Evolutionary conservation across 2,113 vertebrate genomes (phyloP).

Genomic region (Calypte anna): DNA sequence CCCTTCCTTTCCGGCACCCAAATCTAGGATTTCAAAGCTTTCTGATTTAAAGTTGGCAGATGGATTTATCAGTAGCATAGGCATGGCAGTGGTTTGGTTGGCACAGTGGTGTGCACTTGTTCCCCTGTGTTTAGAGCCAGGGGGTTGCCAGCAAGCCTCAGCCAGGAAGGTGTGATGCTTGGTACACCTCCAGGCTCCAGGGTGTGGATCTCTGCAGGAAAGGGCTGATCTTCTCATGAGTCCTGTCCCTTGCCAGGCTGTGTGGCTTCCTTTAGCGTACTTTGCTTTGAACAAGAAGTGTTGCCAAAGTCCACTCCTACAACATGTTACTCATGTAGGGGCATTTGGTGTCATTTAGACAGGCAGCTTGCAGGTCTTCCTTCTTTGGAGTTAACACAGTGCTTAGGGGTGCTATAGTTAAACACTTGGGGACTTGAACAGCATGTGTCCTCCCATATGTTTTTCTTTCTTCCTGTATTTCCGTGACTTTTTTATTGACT

Average conservation of each 20-base stretch:
- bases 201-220: neutral
- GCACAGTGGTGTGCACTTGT: neutral
- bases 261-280: neutral
- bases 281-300: neutral
- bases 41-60: neutral
- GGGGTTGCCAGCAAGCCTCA: neutral
- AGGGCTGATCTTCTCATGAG: neutral
- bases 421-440: neutral
- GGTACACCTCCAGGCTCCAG: neutral
- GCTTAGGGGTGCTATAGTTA: neutral
- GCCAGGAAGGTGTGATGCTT: neutral
- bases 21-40: neutral
- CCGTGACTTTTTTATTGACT: neutral
- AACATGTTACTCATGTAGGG: neutral
- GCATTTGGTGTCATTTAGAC: neutral
- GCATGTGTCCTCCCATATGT: rapidly evolving
- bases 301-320: neutral
- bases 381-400: neutral
- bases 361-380: neutral
- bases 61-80: neutral
- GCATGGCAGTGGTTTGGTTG: neutral
- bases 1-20: neutral
- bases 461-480: neutral
- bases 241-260: neutral
- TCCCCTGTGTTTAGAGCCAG: neutral